Conservation (phyloP, 2,888 invertebrate genomes). For the Mayetiola destructor region DNA sequence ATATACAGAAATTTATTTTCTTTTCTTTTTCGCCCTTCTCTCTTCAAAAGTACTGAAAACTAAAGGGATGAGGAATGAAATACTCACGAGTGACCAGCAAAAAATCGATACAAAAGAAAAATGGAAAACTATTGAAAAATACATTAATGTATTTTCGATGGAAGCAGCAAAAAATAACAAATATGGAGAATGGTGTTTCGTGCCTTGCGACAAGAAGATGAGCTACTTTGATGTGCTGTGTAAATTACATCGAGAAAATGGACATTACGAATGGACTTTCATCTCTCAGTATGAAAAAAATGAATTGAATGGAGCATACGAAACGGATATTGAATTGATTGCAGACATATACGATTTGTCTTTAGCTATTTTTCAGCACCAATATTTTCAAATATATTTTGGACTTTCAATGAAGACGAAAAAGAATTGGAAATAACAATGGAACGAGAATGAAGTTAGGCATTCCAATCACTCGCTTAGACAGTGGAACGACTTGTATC, state of each 20-base stretch:
- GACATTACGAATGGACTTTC: slow-evolving; percentile 9
- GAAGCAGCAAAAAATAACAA: background rate
- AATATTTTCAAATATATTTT: too few species aligned
- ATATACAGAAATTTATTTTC: slow-evolving; percentile 10
- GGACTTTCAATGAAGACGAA: too few species aligned
- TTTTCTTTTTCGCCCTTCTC: background rate
- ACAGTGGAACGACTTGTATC: too few species aligned
- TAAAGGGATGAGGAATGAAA: slow-evolving; percentile 1
- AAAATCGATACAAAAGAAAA: background rate
- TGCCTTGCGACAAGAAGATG: background rate
- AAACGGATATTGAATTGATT: slow-evolving; percentile 8
- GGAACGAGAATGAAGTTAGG: too few species aligned
- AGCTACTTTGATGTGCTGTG: background rate
- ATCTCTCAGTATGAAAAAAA: background rate
- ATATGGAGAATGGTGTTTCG: background rate
- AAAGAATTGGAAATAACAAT: too few species aligned
- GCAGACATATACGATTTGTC: background rate
- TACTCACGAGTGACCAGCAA: slow-evolving; percentile 6
- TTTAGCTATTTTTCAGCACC: too few species aligned
- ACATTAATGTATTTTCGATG: slow-evolving; percentile 11
- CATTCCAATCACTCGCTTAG: too few species aligned
- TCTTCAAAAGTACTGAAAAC: background rate
- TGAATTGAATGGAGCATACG: slow-evolving; percentile 3
- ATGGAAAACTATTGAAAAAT: background rate
- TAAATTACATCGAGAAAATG: background rate